Conservation (phyloP, 2,888 invertebrate genomes). For the Leptothorax acervorum region DNA sequence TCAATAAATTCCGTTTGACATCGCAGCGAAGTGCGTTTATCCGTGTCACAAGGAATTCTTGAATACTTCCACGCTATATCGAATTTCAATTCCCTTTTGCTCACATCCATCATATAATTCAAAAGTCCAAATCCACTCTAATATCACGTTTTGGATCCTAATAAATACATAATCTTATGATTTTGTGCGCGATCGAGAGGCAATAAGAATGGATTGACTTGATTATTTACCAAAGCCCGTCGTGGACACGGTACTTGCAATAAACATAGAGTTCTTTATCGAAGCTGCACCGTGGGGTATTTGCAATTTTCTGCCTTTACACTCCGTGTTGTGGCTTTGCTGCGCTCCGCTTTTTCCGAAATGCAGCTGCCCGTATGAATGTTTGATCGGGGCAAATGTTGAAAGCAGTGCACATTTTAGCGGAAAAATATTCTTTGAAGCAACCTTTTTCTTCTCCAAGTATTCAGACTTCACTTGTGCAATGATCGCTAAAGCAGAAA, state of each 20-base stretch:
- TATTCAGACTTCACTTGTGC: not conserved
- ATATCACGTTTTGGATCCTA: not conserved
- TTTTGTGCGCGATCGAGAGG: not conserved
- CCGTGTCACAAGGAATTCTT: slow-evolving; percentile 19
- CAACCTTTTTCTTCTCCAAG: not conserved
- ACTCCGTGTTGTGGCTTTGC: not conserved
- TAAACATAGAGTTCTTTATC: slow-evolving; percentile 14
- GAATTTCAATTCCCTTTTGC: not conserved
- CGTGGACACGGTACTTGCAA: not conserved
- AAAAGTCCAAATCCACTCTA: not conserved
- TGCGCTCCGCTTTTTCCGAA: slow-evolving; percentile 24
- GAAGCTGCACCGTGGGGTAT: not conserved
- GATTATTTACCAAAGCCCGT: not conserved
- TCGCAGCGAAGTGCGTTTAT: slow-evolving; percentile 9
- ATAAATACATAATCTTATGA: not conserved
- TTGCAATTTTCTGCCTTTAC: slow-evolving; percentile 17
- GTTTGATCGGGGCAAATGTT: slow-evolving; percentile 24
- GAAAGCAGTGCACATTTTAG: slow-evolving; percentile 15
- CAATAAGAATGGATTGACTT: not conserved
- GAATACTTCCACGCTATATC: slow-evolving; percentile 3
- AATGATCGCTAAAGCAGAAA: not conserved
- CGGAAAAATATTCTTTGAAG: slow-evolving; percentile 23
- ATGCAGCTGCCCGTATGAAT: slow-evolving; percentile 28
- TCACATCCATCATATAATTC: not conserved
- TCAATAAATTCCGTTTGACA: slow-evolving; percentile 32